Percentiles rank a stretch among this genome's conserved stretches.
Evolutionary conservation across 2,797 vertebrate species (phyloP).

Genomic region (Poeciliopsis infans): DNA sequence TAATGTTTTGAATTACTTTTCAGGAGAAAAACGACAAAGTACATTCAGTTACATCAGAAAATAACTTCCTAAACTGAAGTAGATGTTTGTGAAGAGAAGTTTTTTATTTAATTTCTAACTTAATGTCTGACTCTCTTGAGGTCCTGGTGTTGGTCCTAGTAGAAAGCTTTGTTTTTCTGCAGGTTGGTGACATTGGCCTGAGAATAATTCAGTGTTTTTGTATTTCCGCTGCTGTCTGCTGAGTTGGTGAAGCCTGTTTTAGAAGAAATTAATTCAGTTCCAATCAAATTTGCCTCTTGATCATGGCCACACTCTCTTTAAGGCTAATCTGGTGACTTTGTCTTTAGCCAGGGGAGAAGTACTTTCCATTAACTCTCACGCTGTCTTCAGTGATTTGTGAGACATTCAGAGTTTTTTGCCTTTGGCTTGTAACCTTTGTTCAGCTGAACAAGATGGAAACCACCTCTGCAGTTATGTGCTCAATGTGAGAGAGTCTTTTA

Average conservation of each 20-base stretch:
- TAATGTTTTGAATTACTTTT: conserved; percentile 9
- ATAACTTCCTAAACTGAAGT: background rate
- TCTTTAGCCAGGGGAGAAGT: background rate
- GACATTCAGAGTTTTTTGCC: conserved; percentile 17
- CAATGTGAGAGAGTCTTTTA: conserved; percentile 33
- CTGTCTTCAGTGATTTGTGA: conserved; percentile 44
- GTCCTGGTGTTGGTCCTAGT: background rate
- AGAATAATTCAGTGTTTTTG: background rate
- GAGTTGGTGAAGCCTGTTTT: conserved; percentile 26
- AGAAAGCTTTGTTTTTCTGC: conserved; percentile 20
- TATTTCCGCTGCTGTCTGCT: background rate
- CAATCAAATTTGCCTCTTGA: conserved; percentile 1
- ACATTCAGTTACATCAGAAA: background rate
- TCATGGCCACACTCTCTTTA: conserved; percentile 12
- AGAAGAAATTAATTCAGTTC: conserved; percentile 16
- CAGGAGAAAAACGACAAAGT: background rate
- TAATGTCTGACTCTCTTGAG: background rate
- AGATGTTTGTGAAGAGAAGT: background rate
- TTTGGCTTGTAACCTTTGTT: conserved; percentile 34
- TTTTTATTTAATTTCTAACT: too few species aligned
- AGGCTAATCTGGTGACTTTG: conserved; percentile 29
- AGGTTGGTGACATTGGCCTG: conserved; percentile 13
- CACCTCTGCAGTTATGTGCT: conserved; percentile 23
- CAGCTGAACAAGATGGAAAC: conserved; percentile 31
- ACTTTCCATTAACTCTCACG: conserved; percentile 30